phyloP scores from a whole-genome alignment of 2,113 vertebrate genomes.

The Esox niger region DNA sequence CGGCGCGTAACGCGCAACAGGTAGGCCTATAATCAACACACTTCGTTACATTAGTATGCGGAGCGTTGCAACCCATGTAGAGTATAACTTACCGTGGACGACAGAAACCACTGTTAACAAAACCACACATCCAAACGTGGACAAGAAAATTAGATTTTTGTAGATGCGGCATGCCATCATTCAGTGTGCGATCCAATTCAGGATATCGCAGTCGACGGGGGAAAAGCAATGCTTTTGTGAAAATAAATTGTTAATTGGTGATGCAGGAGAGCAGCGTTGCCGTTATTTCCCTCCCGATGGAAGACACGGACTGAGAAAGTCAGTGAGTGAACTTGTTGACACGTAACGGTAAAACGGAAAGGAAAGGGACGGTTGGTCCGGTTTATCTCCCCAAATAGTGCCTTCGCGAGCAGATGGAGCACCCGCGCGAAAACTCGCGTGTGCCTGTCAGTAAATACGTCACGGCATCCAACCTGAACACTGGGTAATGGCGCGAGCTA shows the following conservation, averaged over 20 bases:
- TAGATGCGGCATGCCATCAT: conserved; percentile 58
- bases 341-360: conserved; percentile 38
- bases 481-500: conserved; percentile 30
- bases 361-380: conserved; percentile 54
- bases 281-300: conserved; percentile 41
- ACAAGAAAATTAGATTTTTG: conserved; percentile 45
- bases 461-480: conserved; percentile 58
- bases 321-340: conserved; percentile 34
- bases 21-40: neutral
- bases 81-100: conserved; percentile 72
- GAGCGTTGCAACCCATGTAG: neutral
- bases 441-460: conserved; percentile 73
- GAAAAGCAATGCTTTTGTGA: conserved; percentile 41
- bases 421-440: conserved; percentile 80
- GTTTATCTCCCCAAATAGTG: conserved; percentile 71
- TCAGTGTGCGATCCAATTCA: conserved; percentile 9
- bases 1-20: neutral
- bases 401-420: conserved; percentile 67
- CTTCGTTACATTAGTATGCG: neutral
- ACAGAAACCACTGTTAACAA: conserved; percentile 65
- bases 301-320: conserved; percentile 43
- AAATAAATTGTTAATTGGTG: conserved; percentile 25
- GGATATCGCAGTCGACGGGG: conserved; percentile 17
- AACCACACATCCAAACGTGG: conserved; percentile 65
- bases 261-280: conserved; percentile 35